A percentile compares a stretch with the other conserved stretches of the same genome.
Evolutionary conservation across 2,797 vertebrate genomes (phyloP).

Genomic region (Sebastes steindachneri): DNA sequence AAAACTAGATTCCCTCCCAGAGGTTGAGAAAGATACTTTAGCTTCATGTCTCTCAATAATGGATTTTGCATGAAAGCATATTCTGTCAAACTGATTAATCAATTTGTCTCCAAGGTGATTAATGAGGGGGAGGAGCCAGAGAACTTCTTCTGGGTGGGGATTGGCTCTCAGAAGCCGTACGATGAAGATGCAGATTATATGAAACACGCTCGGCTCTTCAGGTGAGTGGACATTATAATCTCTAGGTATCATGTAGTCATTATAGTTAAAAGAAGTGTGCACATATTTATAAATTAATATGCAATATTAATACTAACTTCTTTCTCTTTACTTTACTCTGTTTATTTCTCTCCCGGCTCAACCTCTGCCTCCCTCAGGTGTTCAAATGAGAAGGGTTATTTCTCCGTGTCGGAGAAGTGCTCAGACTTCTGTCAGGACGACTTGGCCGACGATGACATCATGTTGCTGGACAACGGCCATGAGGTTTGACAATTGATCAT

Average conservation of each 20-base stretch:
- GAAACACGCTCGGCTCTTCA: slow-evolving; percentile 95
- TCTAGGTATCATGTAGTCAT: not conserved
- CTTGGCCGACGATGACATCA: slow-evolving; percentile 97
- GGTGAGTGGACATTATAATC: slow-evolving; percentile 71
- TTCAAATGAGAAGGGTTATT: slow-evolving; percentile 98
- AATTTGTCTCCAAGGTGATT: slow-evolving; percentile 87
- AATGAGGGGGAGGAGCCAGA: slow-evolving; percentile 97
- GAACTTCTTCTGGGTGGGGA: slow-evolving; percentile 99
- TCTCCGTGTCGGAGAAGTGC: slow-evolving; percentile 96
- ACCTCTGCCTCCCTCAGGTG: slow-evolving; percentile 80
- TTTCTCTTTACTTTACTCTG: not conserved
- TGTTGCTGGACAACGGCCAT: slow-evolving; percentile 94
- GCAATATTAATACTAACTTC: not conserved
- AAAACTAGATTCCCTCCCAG: not conserved
- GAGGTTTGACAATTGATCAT: slow-evolving; percentile 81
- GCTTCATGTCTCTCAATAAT: not conserved
- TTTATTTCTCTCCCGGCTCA: not conserved
- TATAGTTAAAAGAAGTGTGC: not conserved
- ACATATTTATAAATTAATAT: not conserved
- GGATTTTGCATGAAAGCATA: not conserved
- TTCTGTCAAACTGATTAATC: not conserved
- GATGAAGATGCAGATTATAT: slow-evolving; percentile 97
- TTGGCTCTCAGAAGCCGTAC: slow-evolving; percentile 92
- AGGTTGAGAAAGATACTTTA: not conserved
- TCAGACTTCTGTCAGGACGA: slow-evolving; percentile 99